Conservation (phyloP, 2,113 vertebrate species). For the Lycocorax pyrrhopterus region DNA sequence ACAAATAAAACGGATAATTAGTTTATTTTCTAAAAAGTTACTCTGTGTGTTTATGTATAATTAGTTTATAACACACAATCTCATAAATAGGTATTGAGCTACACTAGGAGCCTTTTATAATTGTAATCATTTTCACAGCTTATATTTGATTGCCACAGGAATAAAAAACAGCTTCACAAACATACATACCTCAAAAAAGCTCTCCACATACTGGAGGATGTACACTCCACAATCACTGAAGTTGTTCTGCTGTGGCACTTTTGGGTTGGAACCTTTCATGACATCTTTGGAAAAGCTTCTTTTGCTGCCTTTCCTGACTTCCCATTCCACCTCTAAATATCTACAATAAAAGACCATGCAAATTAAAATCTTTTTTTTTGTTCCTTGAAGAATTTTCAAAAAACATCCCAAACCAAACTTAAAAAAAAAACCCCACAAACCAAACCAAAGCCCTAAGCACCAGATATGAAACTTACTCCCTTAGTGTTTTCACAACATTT, state of each 20-base stretch:
- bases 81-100: background rate
- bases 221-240: constrained; percentile 98
- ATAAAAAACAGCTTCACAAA: background rate
- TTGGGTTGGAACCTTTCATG: constrained; percentile 95
- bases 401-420: background rate
- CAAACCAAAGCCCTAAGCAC: background rate
- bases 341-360: constrained; percentile 61
- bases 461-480: constrained; percentile 84
- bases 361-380: background rate
- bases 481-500: constrained; percentile 91
- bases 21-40: background rate
- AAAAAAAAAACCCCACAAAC: background rate
- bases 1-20: background rate
- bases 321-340: constrained; percentile 98
- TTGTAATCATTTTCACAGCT: background rate
- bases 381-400: background rate
- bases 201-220: constrained; percentile 95
- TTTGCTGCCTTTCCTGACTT: constrained; percentile 86
- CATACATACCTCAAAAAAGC: constrained; percentile 92
- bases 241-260: constrained; percentile 98
- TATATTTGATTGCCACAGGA: background rate
- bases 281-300: constrained; percentile 93
- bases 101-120: background rate
- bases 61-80: background rate
- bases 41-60: background rate